Conservation (phyloP, 2,888 invertebrate genomes). For the Oscheius myriophilus region DNA sequence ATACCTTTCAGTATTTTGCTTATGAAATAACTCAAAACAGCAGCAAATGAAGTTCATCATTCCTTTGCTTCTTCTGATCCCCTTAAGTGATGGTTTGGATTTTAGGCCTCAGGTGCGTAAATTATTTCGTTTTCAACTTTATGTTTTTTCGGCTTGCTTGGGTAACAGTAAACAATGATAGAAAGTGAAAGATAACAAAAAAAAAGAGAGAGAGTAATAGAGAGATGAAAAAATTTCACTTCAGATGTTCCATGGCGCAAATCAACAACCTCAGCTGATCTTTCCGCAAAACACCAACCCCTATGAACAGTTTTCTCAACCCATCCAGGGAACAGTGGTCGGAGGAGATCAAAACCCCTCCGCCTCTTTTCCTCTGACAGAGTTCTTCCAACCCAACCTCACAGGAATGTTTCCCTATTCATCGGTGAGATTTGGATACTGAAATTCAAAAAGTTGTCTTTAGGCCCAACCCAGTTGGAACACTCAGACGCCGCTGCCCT, state of each 20-base stretch:
- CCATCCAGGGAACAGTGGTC: slow-evolving; percentile 11
- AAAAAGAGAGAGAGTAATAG: too few species aligned
- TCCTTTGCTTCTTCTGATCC: slow-evolving; percentile 1
- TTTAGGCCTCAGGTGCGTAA: slow-evolving; percentile 13
- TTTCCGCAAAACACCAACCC: slow-evolving; percentile 15
- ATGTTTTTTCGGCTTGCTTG: too few species aligned
- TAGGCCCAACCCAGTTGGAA: background rate
- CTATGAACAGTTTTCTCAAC: slow-evolving; percentile 17
- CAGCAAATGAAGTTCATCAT: slow-evolving; percentile 4
- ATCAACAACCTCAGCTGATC: slow-evolving; percentile 12
- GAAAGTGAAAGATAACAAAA: too few species aligned
- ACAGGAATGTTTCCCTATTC: slow-evolving; percentile 15
- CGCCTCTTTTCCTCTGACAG: slow-evolving; percentile 23
- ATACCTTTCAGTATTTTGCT: too few species aligned
- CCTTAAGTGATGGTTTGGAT: background rate
- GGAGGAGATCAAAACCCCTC: slow-evolving; percentile 9
- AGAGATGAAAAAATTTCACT: background rate
- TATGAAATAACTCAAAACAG: too few species aligned
- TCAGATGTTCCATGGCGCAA: slow-evolving; percentile 11
- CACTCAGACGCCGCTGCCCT: slow-evolving; percentile 3
- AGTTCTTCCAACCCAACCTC: slow-evolving; percentile 19
- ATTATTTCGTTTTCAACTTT: background rate
- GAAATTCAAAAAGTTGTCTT: background rate
- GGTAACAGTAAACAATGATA: too few species aligned
- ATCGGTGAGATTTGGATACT: background rate